Evolutionary conservation across 2,113 vertebrate genomes (phyloP), one percentile per base, ranked within the genome.

Genomic region (Acrocephalus arundinaceus): DNA sequence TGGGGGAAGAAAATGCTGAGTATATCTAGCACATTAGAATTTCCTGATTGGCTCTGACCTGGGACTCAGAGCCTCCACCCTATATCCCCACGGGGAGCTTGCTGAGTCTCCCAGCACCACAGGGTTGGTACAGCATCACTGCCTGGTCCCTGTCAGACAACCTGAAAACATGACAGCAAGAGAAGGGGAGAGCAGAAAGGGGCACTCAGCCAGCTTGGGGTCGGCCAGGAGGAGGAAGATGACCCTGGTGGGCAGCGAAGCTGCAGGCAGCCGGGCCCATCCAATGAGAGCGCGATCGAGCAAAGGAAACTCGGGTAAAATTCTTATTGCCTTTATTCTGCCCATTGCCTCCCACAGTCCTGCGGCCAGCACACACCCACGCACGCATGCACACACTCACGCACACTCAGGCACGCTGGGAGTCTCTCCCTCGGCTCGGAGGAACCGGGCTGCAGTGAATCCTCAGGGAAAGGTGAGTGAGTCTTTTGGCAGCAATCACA

Each of bases 271-370:
- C 74, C 5, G 0, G 57, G 59, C 62, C 37, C 35, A 31, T 58
- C 48, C 81, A 62, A 89, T 24, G 62, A 68, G 82, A 92, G 81
- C 54, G 39, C 51, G 73, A 97, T 63, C n/a, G 93, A 96, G 96
- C 85, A 93, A 96, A 97, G 92, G 78, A 96, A 95, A 97, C 97
- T 82, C 93, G 27, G 62, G 88, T 97, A 97, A 97, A 97, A 97
- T 96, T 97, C 96, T 98, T 98, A 98, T 98, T 98, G 98, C 98
- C 97, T 98, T 98, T 98, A 98, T 98, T 98, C 96, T 84, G 77
- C 96, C 96, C 94, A 94, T 94, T 46, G 93, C 97, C 97, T 98
- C 84, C 51, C 97, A 76, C 92, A 95, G 96, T 97, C 97, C 96
- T 95, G 97, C 93, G 97, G 96, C 96, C 97, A 97, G 94, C 90